phyloP scores from a whole-genome alignment of 2,113 vertebrate genomes.

The Lagopus muta region DNA sequence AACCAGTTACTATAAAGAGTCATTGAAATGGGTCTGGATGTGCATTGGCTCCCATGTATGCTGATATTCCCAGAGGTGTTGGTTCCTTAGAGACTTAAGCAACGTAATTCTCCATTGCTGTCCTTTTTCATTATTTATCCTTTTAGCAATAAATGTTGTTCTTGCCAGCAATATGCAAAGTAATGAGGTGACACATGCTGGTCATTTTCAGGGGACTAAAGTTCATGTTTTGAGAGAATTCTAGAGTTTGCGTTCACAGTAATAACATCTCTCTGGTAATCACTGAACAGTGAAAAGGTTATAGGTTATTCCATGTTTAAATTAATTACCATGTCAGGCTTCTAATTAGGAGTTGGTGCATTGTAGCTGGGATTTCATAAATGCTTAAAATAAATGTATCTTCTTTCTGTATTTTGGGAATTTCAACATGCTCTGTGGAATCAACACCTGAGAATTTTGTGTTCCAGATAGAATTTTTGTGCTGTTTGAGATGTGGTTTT shows the following conservation, averaged over 20 bases:
- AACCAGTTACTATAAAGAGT: not conserved
- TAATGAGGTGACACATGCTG: conserved; percentile 18
- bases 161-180: not conserved
- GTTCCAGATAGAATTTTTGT: not conserved
- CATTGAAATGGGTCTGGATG: not conserved
- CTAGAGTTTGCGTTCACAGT: not conserved
- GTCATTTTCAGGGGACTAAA: conserved; percentile 49
- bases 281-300: conserved; percentile 57
- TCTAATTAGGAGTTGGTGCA: conserved; percentile 12
- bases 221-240: conserved; percentile 48
- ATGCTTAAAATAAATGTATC: not conserved
- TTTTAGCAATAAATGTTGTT: not conserved
- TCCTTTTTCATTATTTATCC: not conserved
- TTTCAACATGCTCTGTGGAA: not conserved
- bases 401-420: not conserved
- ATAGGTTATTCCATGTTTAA: not conserved
- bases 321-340: conserved; percentile 49
- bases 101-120: not conserved
- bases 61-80: not conserved
- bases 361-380: not conserved
- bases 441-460: not conserved
- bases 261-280: conserved; percentile 50
- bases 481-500: not conserved
- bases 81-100: not conserved
- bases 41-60: not conserved